Percentiles rank a stretch among this genome's conserved stretches.
phyloP scores from a whole-genome alignment of 2,797 vertebrate species.

The Amblyraja radiata region DNA sequence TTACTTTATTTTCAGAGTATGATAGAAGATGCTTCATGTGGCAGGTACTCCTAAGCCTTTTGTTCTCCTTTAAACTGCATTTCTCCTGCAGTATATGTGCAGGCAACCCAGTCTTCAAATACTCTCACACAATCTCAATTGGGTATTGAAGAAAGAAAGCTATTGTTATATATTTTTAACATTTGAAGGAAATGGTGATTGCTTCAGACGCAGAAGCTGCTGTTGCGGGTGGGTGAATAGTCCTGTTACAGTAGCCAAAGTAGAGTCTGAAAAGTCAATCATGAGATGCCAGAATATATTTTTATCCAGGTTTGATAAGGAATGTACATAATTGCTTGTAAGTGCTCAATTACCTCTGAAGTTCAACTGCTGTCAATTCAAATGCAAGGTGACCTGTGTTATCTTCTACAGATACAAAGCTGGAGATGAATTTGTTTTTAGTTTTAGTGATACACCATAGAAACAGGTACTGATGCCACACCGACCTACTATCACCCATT shows the following conservation, averaged over 20 bases:
- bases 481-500: too few species aligned
- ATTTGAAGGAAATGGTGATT: background rate
- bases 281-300: background rate
- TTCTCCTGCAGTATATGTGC: background rate
- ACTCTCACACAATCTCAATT: background rate
- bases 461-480: too few species aligned
- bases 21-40: background rate
- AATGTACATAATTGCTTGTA: background rate
- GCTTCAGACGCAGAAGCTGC: background rate
- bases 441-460: too few species aligned
- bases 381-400: background rate
- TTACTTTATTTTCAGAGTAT: background rate
- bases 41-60: background rate
- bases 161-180: background rate
- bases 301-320: background rate
- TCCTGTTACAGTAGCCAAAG: background rate
- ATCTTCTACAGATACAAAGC: background rate
- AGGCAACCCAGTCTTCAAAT: background rate
- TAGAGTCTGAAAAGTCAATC: background rate
- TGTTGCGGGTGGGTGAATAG: background rate
- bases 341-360: background rate
- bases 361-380: background rate
- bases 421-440: too few species aligned
- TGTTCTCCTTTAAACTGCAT: background rate
- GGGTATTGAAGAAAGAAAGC: background rate